Percentiles rank a stretch among this genome's conserved stretches.
phyloP scores from a whole-genome alignment of 1,140 invertebrate species.

The Aphidius gifuensis region DNA sequence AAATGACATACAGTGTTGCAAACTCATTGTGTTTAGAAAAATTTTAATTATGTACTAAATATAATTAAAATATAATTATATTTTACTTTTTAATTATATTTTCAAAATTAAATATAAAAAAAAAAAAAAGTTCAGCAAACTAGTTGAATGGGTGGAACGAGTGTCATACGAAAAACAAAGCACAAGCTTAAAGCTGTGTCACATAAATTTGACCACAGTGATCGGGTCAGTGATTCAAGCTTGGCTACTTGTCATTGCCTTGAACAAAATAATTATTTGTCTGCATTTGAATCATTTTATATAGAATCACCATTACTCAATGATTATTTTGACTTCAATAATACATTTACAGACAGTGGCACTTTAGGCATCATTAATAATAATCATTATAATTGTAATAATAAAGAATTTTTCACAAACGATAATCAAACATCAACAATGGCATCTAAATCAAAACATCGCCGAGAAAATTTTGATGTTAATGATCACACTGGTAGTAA shows the following conservation, averaged over 20 bases:
- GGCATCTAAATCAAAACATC: slow-evolving; percentile 48
- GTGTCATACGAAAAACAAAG: slow-evolving; percentile 47
- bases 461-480: slow-evolving; percentile 44
- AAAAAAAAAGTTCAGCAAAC: slow-evolving; percentile 32
- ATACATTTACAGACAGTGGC: slow-evolving; percentile 7
- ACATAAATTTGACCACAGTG: slow-evolving; percentile 45
- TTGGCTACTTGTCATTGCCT: slow-evolving; percentile 29
- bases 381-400: slow-evolving; percentile 24
- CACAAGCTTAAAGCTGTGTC: slow-evolving; percentile 53
- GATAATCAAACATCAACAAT: slow-evolving; percentile 40
- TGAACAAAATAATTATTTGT: slow-evolving; percentile 25
- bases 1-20: no score
- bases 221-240: slow-evolving; percentile 41
- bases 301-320: slow-evolving; percentile 37
- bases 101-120: no score
- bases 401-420: slow-evolving; percentile 29
- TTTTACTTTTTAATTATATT: no score
- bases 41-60: no score
- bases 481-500: slow-evolving; percentile 39
- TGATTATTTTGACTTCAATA: slow-evolving; percentile 25
- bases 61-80: no score
- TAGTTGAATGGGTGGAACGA: slow-evolving; percentile 53
- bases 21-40: no score
- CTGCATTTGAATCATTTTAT: slow-evolving; percentile 17
- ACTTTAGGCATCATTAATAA: slow-evolving; percentile 20